phyloP scores from a whole-genome alignment of 1,140 invertebrate genomes.

The Ceratosolen solmsi region DNA sequence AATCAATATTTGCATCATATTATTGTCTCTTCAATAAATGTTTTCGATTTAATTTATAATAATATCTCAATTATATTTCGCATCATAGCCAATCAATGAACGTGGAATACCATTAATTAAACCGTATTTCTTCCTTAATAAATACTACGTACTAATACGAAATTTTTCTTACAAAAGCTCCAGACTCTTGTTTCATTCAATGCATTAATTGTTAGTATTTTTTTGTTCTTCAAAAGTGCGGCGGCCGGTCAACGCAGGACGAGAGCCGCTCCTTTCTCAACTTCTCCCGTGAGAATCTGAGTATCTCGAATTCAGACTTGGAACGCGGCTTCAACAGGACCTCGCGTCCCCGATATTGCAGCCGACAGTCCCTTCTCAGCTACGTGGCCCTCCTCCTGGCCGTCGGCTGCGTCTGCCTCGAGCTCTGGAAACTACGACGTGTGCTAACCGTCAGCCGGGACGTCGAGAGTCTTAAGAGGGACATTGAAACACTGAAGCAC shows the following conservation, averaged over 20 bases:
- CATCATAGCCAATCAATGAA: no score
- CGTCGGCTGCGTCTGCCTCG: constrained; percentile 59
- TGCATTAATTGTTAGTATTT: no score
- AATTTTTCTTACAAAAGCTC: no score
- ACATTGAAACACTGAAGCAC: constrained; percentile 66
- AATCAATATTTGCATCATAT: no score
- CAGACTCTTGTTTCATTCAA: no score
- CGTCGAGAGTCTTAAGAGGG: constrained; percentile 62
- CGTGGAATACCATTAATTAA: no score
- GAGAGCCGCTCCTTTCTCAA: constrained; percentile 65
- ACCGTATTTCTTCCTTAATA: no score
- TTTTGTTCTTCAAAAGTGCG: no score
- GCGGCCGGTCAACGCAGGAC: constrained; percentile 50
- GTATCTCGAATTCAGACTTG: constrained; percentile 62
- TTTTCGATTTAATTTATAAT: no score
- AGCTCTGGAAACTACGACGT: constrained; percentile 63
- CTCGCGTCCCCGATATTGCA: constrained; percentile 8
- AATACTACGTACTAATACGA: no score
- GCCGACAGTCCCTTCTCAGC: constrained; percentile 58
- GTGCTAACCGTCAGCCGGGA: constrained; percentile 58
- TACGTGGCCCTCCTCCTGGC: constrained; percentile 58
- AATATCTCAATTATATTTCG: no score
- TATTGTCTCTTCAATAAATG: no score
- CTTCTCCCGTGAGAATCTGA: constrained; percentile 68
- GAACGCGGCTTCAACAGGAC: constrained; percentile 61